phyloP scores from a whole-genome alignment of 2,888 invertebrate genomes.

The Andrena camellia region DNA sequence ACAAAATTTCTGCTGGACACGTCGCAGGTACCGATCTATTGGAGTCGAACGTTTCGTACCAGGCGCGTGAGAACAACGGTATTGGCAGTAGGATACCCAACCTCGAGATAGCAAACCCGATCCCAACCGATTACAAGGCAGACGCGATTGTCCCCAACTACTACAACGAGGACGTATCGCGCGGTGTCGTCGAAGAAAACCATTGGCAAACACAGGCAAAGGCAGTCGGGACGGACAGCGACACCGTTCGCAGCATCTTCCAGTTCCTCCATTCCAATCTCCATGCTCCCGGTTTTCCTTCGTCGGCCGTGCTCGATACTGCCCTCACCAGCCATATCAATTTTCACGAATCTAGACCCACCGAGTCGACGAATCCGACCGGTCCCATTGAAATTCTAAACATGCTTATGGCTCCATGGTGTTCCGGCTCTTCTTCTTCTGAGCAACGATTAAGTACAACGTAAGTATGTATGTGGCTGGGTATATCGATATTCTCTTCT shows the following conservation, averaged over 20 bases:
- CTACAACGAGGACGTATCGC: background rate
- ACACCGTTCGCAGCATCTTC: background rate
- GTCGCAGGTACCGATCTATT: background rate
- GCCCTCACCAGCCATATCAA: background rate
- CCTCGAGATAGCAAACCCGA: background rate
- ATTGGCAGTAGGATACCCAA: background rate
- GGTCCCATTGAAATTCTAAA: too few species aligned
- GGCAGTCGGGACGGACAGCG: background rate
- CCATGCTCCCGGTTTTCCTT: background rate
- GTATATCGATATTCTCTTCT: background rate
- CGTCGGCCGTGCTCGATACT: background rate
- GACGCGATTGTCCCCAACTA: background rate
- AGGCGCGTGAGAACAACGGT: background rate
- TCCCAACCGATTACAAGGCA: background rate
- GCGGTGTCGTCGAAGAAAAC: background rate
- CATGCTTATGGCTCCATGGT: too few species aligned
- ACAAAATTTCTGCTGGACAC: background rate
- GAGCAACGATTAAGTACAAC: too few species aligned
- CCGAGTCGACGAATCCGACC: background rate
- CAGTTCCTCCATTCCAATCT: background rate
- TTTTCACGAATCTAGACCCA: background rate
- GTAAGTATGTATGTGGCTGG: too few species aligned
- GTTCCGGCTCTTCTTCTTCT: too few species aligned
- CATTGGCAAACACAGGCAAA: background rate
- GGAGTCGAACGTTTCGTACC: background rate